Base-by-base conservation (phyloP, 2,797 vertebrate genomes). In the Coendou prehensilis region DNA sequence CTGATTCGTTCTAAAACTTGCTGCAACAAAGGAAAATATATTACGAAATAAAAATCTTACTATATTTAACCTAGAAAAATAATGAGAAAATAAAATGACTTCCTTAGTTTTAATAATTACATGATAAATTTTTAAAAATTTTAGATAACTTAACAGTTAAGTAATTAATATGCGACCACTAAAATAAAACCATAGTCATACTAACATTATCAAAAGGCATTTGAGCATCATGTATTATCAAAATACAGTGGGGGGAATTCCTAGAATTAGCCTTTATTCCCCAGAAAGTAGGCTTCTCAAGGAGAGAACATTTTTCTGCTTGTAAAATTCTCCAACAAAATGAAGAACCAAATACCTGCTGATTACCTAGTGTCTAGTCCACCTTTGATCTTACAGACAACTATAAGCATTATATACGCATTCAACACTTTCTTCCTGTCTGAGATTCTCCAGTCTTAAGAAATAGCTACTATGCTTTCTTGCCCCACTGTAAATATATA, bases 1-100 rank as follows among this genome's bases (percentile, higher is more conserved):
- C 99, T 99, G 94, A 99, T 99, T 59, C 99, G 97, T 97, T 99
- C 99, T 97, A 99, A 98, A 79, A 99, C 99, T 99, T 99, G 99
- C 99, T 99, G 98, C 93, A 98, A 91, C 94, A 95, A 6, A 95
- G 22, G 97, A 96, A 93, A 96, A 97, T 67, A 22, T 22, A 95
- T 88, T 92, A 85, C 84, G 86, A 10, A 71, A 63, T 97, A 81
- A 89, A 93, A 95, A 45, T 59, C 59, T 79, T 63, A 54, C 45
- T 80, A 93, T 67, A 95, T 86, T 91, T 84, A 78, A 85, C n/a
- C 45, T 63, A 8, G 23, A 94, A 92, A 96, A 89, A n/a, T 63
- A 69, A 86, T 41, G 37, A 28, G 5, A 93, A 82, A 50, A n/a
- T 75, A 52, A 89, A 73, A 78, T 41, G 82, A 95, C 63, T 93